A percentile compares a stretch with the other conserved stretches of the same genome.
These are phyloP conservation scores for Pseudomugil tenellus DNA, from an alignment of 2,797 vertebrate species.

Conservation along the genomic window DNA sequence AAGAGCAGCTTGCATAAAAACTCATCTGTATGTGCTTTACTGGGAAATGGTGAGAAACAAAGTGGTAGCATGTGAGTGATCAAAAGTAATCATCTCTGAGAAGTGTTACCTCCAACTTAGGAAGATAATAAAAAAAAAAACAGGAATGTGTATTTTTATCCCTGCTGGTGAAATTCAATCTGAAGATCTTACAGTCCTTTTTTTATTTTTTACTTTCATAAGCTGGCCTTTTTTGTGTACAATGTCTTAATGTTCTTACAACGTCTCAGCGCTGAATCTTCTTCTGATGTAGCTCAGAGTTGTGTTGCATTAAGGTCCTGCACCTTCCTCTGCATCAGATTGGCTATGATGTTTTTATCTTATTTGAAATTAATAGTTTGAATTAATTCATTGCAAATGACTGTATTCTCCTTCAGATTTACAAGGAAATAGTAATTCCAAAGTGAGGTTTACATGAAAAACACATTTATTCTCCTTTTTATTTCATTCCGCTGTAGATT, in stretches of 20 bases:
- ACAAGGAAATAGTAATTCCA: no score
- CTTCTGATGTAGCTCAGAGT: constrained; percentile 54
- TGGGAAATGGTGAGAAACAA: constrained; percentile 4
- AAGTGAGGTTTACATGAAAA: no score
- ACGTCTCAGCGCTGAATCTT: constrained; percentile 63
- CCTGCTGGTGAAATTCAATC: constrained; percentile 54
- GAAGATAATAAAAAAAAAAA: constrained; percentile 56
- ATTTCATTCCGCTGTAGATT: no score
- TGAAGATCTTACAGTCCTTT: constrained; percentile 54
- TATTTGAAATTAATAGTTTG: no score
- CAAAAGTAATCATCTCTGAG: constrained; percentile 49
- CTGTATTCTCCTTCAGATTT: no score
- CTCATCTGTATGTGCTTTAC: not conserved
- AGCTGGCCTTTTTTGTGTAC: constrained; percentile 51
- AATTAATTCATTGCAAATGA: no score
- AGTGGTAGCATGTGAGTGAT: constrained; percentile 32
- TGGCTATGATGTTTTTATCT: no score
- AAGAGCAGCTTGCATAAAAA: not conserved
- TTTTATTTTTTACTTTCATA: constrained; percentile 41
- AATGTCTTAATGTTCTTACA: no score
- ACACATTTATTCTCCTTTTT: no score
- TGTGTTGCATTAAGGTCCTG: constrained; percentile 40
- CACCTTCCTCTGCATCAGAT: constrained; percentile 58
- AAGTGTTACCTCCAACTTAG: constrained; percentile 53
- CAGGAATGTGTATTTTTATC: constrained; percentile 66